Percentiles rank a stretch among this genome's conserved stretches.
Evolutionary conservation across 2,888 invertebrate species (phyloP).

Genomic region (Nebria salina): DNA sequence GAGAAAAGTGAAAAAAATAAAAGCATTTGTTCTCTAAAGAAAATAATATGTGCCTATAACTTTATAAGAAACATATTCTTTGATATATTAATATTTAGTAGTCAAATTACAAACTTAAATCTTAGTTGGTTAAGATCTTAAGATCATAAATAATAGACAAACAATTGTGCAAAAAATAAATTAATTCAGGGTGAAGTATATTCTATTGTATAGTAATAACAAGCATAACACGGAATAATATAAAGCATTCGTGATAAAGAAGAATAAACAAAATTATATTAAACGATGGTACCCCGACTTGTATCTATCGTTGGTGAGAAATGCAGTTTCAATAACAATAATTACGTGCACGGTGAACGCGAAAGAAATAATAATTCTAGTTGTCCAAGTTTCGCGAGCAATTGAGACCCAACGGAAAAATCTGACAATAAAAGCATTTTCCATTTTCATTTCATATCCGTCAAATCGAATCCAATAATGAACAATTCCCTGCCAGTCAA

Average conservation of each 20-base stretch:
- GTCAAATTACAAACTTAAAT: too few species aligned
- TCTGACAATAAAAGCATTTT: neutral
- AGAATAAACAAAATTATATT: neutral
- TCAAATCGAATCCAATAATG: conserved; percentile 23
- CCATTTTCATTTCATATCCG: conserved; percentile 43
- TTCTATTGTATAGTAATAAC: neutral
- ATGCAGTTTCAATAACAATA: neutral
- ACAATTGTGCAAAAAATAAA: neutral
- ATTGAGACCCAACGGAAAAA: neutral
- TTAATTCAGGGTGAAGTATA: neutral
- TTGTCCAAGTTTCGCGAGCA: neutral
- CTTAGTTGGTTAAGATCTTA: too few species aligned
- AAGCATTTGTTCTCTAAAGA: too few species aligned
- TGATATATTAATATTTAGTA: too few species aligned
- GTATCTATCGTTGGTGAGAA: neutral
- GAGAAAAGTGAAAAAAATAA: too few species aligned
- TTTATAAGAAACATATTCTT: too few species aligned
- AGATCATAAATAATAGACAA: too few species aligned
- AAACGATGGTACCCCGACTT: neutral
- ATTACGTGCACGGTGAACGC: neutral
- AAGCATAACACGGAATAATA: neutral
- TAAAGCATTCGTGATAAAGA: neutral
- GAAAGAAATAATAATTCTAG: neutral
- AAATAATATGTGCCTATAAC: too few species aligned
- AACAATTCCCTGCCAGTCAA: neutral